Percentiles rank a stretch among this genome's conserved stretches.
Conservation (phyloP, 2,888 invertebrate species). For the Lycaena phlaeas region DNA sequence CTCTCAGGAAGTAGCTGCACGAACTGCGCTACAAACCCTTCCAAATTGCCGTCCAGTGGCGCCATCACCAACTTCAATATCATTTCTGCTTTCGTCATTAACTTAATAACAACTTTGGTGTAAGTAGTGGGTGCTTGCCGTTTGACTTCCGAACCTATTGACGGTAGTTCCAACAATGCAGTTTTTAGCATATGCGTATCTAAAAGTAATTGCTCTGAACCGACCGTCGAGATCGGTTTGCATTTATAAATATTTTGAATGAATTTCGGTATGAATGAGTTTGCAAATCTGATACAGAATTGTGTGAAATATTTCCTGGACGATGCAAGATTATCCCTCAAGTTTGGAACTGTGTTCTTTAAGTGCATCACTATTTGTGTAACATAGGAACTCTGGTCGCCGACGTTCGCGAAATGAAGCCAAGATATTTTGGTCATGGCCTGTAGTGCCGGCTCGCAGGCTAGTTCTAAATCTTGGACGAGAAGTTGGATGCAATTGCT, state of each 20-base stretch:
- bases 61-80: slow-evolving; percentile 99
- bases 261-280: slow-evolving; percentile 95
- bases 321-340: slow-evolving; percentile 90
- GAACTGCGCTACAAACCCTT: slow-evolving; percentile 91
- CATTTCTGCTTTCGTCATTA: slow-evolving; percentile 99
- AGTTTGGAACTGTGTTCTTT: slow-evolving; percentile 88
- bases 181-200: slow-evolving; percentile 97
- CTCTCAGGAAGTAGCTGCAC: slow-evolving; percentile 91
- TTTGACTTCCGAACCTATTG: slow-evolving; percentile 89
- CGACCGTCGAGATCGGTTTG: slow-evolving; percentile 88
- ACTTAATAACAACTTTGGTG: slow-evolving; percentile 85
- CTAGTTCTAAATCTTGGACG: slow-evolving; percentile 92
- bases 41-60: slow-evolving; percentile 79
- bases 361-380: slow-evolving; percentile 90
- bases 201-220: slow-evolving; percentile 94
- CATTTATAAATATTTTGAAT: slow-evolving; percentile 92
- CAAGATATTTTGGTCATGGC: slow-evolving; percentile 96
- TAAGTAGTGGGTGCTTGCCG: slow-evolving; percentile 92
- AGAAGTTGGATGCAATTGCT: slow-evolving; percentile 91
- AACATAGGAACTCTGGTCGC: slow-evolving; percentile 97
- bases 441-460: slow-evolving; percentile 92
- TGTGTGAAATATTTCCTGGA: slow-evolving; percentile 98
- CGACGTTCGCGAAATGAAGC: slow-evolving; percentile 94
- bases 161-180: slow-evolving; percentile 93
- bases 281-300: slow-evolving; percentile 96